Base-by-base conservation (phyloP, 2,888 invertebrate species). In the Pseudococcus viburni region DNA sequence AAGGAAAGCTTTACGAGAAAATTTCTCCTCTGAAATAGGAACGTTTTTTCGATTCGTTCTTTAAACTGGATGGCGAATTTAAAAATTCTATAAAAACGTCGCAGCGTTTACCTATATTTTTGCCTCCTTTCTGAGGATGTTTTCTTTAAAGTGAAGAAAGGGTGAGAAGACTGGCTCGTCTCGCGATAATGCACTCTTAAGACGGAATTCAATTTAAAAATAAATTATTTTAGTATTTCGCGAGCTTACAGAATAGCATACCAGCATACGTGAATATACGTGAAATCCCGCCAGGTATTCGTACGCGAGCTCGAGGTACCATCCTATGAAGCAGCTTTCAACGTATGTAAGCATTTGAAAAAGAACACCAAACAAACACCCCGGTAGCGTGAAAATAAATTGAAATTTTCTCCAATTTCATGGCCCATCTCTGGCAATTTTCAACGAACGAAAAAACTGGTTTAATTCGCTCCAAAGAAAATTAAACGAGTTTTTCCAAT, bases 171-270 rank as follows among this genome's bases (percentile, higher is more conserved):
- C 22, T 19, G 3, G 64, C 19, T 22, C 11, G 64, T 8, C 39
- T 77, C 39, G 39, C 42, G 42, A 77, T 77, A 77, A 39, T 77
- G 77, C 77, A 77, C 77, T 77, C 39, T 22, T 64, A 64, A 77
- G 77, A 42, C 17, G 7, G 12, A 77, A 77, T 77, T 77, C 77
- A 77, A 77, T 77, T 77, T 77, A 17, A 42, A 77, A 77, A 77
- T 77, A 42, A 77, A 77, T 77, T 77, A 77, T 77, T 42, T 39
- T 39, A 5, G 39, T 42, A 77, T 77, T 39, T 77, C 39, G 39
- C 39, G 8, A 39, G 77, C 77, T 77, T 77, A 51, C 55, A 55
- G 5, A 51, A 4, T n/a, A 22, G 9, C 22, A 22, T 22, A 9
- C 64, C 59, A 22, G 9, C 22, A 22, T 22, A 9, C 64, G 64